Evolutionary conservation across 2,113 vertebrate genomes (phyloP), one percentile per base, ranked within the genome.

Genomic region (Tragelaphus strepsiceros): DNA sequence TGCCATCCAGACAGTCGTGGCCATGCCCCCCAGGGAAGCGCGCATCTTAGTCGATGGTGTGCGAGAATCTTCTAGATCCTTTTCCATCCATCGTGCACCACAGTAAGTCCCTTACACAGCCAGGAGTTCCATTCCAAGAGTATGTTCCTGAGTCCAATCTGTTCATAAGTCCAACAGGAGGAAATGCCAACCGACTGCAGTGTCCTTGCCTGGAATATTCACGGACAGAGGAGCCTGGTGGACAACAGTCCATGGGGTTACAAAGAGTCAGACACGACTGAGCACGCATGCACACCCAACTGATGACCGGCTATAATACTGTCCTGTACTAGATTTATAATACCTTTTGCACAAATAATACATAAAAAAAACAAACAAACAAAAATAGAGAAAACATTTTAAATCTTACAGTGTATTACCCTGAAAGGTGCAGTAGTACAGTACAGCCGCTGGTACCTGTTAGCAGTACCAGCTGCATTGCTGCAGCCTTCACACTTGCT

Each of bases 261-360:
- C 35, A 24, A 3, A 35, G 21, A 39, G 35, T 14, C 35, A 1
- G 35, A 24, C 4, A 0, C 4, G 8, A 21, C 64, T 21, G 17
- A 5, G 21, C 35, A 43, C 3, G 0, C 35, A 3, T 6, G 21
- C 71, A 74, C 71, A 39, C 35, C 71, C 71, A 24, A 13, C 71
- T 39, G 3, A 43, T 39, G 9, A 3, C 2, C 0, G 2, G 35
- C 71, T 43, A 24, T 24, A 74, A 24, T 24, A 24, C 35, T 43
- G 64, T 21, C 5, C 32, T 71, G 11, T 2, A 24, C 35, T 24
- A 43, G 21, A 22, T 12, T 74, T 13, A 74, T 24, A 13, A 74
- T 13, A 24, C 67, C 10, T 39, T 39, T 35, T 39, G 21, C 67
- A 74, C 67, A 74, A 74, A 39, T 24, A 74, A 39, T 74, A 74